These are phyloP conservation scores for Microchrysa polita DNA, from an alignment of 2,888 invertebrate genomes.

Conservation along the genomic window DNA sequence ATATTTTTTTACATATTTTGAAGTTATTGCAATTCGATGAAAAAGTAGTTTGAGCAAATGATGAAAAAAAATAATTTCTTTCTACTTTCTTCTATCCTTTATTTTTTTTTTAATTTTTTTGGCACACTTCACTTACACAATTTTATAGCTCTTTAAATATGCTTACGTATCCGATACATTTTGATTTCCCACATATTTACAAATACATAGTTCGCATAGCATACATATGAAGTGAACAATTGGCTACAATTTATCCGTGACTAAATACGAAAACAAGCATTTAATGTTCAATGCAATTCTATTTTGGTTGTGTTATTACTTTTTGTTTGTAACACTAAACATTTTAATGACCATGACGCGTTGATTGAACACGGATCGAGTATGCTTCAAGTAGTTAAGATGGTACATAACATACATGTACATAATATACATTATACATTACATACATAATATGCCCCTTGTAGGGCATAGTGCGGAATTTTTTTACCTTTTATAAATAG, in stretches of 20 bases:
- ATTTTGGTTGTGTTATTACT: conserved; percentile 8
- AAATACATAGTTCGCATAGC: not conserved
- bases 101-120: too few relatives aligned
- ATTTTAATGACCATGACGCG: not conserved
- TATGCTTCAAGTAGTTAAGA: too few relatives aligned
- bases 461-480: too few relatives aligned
- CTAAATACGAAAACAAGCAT: conserved; percentile 26
- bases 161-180: not conserved
- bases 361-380: conserved; percentile 4
- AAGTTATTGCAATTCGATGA: too few relatives aligned
- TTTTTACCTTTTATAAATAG: too few relatives aligned
- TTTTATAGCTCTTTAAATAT: not conserved
- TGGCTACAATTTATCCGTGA: conserved; percentile 24
- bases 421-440: too few relatives aligned
- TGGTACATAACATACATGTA: too few relatives aligned
- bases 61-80: too few relatives aligned
- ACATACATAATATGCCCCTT: too few relatives aligned
- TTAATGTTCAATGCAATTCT: conserved; percentile 11
- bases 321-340: conserved; percentile 3
- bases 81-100: too few relatives aligned
- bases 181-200: not conserved
- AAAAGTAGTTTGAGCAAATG: too few relatives aligned
- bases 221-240: conserved; percentile 4
- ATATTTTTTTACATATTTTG: too few relatives aligned
- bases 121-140: not conserved